Evolutionary conservation across 2,113 vertebrate species (phyloP).

Genomic region (Scopus umbretta): DNA sequence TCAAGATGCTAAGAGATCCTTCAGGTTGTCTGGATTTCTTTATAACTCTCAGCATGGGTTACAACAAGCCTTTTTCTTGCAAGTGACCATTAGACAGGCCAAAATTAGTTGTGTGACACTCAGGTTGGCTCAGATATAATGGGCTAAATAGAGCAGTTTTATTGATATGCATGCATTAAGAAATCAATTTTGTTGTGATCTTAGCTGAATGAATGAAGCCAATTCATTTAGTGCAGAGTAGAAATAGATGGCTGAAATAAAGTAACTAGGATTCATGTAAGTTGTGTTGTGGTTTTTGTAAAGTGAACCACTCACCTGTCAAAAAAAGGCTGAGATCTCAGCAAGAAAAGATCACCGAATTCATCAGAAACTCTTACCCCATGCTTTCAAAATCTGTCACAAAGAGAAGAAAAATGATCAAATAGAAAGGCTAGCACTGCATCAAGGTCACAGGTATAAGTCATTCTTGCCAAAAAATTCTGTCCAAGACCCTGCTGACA

Average conservation of each 20-base stretch:
- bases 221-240: neutral
- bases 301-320: neutral
- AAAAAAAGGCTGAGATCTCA: neutral
- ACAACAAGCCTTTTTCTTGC: neutral
- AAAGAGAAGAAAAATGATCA: neutral
- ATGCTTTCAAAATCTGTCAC: neutral
- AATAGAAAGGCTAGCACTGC: neutral
- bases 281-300: neutral
- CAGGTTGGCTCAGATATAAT: neutral
- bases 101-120: neutral
- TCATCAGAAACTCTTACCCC: neutral
- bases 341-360: neutral
- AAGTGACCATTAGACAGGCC: neutral
- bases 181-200: neutral
- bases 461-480: neutral
- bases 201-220: neutral
- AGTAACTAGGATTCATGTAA: neutral
- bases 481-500: neutral
- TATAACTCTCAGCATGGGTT: neutral
- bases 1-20: neutral
- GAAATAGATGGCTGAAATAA: neutral
- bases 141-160: neutral
- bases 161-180: neutral
- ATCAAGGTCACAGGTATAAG: constrained; percentile 1
- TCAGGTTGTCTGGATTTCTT: neutral